Conservation (phyloP, 2,113 vertebrate species). For the Poeciliopsis turrubarensis region DNA sequence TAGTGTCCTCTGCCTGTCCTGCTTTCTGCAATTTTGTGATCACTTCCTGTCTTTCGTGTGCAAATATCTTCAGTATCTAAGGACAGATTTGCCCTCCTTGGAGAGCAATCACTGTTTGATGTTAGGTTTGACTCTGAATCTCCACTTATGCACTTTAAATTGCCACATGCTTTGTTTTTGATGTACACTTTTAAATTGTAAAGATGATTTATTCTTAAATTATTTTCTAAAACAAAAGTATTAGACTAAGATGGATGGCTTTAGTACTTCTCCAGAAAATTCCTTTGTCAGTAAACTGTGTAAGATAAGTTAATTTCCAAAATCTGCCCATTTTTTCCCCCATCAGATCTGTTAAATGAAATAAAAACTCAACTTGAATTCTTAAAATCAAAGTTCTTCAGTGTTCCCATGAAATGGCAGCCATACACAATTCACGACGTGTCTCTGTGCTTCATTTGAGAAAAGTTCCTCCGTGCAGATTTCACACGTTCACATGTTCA, state of each 20-base stretch:
- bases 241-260: background rate
- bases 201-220: background rate
- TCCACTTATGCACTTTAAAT: too few relatives aligned
- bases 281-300: background rate
- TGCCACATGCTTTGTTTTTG: background rate
- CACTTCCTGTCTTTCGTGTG: background rate
- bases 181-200: background rate
- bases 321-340: too few relatives aligned
- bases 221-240: background rate
- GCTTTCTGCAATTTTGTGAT: background rate
- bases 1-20: too few relatives aligned
- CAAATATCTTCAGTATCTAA: background rate
- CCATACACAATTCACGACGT: background rate
- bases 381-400: background rate
- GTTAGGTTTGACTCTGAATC: too few relatives aligned
- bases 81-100: background rate
- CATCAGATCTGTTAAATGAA: background rate
- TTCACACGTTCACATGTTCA: background rate
- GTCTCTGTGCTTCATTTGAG: background rate
- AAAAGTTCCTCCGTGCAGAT: constrained; percentile 6
- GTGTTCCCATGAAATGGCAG: background rate
- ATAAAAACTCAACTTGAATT: background rate
- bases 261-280: background rate
- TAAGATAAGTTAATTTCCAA: background rate
- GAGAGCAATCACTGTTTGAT: background rate